Percentiles rank a stretch among this genome's conserved stretches.
These are phyloP conservation scores for Cryptocephalus primarius DNA, from an alignment of 2,888 invertebrate species.

Conservation along the genomic window DNA sequence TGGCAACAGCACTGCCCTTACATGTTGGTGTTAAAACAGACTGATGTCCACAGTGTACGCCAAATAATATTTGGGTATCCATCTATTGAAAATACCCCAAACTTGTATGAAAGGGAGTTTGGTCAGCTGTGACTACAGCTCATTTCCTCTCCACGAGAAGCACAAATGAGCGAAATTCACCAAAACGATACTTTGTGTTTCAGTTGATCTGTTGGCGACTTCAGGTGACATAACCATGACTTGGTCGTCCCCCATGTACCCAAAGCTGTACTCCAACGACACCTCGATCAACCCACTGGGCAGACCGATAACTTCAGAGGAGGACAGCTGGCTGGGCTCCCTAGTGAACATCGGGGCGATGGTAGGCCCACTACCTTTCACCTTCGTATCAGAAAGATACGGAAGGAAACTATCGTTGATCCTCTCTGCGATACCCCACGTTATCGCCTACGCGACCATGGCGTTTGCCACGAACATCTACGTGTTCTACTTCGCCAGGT, in stretches of 20 bases:
- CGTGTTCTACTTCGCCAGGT: constrained; percentile 32
- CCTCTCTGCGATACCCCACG: constrained; percentile 29
- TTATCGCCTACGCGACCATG: constrained; percentile 17
- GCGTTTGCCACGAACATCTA: constrained; percentile 17
- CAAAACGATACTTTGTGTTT: too few species aligned
- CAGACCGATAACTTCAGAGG: constrained; percentile 23
- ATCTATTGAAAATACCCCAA: too few species aligned
- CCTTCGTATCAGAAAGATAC: constrained; percentile 50
- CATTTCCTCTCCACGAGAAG: too few species aligned
- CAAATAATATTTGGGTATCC: too few species aligned
- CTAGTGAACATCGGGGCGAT: constrained; percentile 38
- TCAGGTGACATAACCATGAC: constrained; percentile 19
- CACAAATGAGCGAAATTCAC: too few species aligned
- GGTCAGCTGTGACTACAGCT: too few species aligned
- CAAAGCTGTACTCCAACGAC: constrained; percentile 20
- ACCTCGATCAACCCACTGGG: constrained; percentile 27
- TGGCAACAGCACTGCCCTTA: too few species aligned
- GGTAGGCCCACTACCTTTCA: constrained; percentile 55
- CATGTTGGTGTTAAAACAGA: too few species aligned
- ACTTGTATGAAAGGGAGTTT: too few species aligned
- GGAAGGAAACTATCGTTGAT: constrained; percentile 57
- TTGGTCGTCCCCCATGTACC: constrained; percentile 20
- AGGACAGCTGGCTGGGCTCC: constrained; percentile 42
- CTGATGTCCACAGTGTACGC: too few species aligned
- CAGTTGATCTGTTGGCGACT: constrained; percentile 20